Evolutionary conservation across 1,140 invertebrate genomes (phyloP).

Genomic region (Trichonephila clavata): DNA sequence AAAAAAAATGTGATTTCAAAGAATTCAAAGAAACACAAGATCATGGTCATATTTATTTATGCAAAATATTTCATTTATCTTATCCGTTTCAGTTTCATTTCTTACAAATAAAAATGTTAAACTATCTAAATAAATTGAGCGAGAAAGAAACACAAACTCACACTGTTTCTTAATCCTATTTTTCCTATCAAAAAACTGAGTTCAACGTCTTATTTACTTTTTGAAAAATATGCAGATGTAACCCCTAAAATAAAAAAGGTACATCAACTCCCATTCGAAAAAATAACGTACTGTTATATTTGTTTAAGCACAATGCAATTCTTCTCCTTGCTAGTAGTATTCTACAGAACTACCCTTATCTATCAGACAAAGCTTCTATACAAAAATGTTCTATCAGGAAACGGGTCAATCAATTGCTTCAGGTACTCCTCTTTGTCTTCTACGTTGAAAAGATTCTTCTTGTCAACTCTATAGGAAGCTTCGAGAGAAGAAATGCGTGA

Average conservation of each 20-base stretch:
- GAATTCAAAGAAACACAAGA: too few species aligned
- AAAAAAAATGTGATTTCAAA: too few species aligned
- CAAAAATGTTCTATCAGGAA: conserved; percentile 11
- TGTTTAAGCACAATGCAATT: neutral
- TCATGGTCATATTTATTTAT: too few species aligned
- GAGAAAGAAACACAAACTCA: too few species aligned
- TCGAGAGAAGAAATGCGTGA: conserved; percentile 21
- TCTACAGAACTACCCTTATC: neutral
- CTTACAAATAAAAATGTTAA: neutral
- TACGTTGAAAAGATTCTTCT: neutral
- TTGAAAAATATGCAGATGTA: neutral
- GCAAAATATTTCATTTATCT: too few species aligned
- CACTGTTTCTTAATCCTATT: too few species aligned
- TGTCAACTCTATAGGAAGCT: conserved; percentile 1
- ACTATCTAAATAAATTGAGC: neutral
- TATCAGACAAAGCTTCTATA: neutral
- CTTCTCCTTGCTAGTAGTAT: neutral
- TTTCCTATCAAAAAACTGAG: too few species aligned
- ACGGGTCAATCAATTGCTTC: conserved; percentile 36
- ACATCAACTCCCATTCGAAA: neutral
- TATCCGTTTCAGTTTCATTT: neutral
- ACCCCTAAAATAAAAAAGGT: neutral
- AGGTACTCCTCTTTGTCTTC: neutral
- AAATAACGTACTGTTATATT: neutral
- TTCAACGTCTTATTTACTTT: neutral